A percentile compares a stretch with the other conserved stretches of the same genome.
phyloP scores from a whole-genome alignment of 2,113 vertebrate genomes.

The Anoura caudifer region DNA sequence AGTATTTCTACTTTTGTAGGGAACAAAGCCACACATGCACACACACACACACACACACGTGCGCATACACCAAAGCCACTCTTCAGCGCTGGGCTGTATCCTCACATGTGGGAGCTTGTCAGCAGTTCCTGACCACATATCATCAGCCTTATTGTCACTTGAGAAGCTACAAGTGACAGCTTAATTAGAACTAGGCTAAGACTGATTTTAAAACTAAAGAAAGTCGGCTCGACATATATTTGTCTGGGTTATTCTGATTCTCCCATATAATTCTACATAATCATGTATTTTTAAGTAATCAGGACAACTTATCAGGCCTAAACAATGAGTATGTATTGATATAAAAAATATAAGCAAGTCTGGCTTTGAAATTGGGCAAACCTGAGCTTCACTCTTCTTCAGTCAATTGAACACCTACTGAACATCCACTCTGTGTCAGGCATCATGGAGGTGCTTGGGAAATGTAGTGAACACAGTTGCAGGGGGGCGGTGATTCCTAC shows the following conservation, averaged over 20 bases:
- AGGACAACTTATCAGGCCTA: not conserved
- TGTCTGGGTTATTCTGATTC: not conserved
- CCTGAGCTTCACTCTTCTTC: not conserved
- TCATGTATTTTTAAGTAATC: not conserved
- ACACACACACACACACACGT: not conserved
- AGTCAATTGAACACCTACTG: not conserved
- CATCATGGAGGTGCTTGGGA: not conserved
- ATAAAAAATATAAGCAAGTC: not conserved
- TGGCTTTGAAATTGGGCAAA: not conserved
- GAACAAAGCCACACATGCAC: not conserved
- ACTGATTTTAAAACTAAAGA: conserved; percentile 8
- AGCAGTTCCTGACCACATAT: not conserved
- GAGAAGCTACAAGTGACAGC: not conserved
- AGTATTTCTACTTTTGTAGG: not conserved
- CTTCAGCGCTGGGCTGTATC: not conserved
- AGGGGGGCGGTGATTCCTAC: not conserved
- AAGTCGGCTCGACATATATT: not conserved
- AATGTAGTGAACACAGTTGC: not conserved
- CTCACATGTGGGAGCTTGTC: not conserved
- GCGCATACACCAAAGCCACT: no score
- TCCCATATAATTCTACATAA: not conserved
- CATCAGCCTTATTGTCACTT: not conserved
- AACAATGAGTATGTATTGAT: not conserved
- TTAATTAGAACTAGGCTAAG: not conserved
- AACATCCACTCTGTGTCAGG: not conserved